A percentile compares a stretch with the other conserved stretches of the same genome.
Conservation (phyloP, 2,113 vertebrate species). For the Sturnus vulgaris region DNA sequence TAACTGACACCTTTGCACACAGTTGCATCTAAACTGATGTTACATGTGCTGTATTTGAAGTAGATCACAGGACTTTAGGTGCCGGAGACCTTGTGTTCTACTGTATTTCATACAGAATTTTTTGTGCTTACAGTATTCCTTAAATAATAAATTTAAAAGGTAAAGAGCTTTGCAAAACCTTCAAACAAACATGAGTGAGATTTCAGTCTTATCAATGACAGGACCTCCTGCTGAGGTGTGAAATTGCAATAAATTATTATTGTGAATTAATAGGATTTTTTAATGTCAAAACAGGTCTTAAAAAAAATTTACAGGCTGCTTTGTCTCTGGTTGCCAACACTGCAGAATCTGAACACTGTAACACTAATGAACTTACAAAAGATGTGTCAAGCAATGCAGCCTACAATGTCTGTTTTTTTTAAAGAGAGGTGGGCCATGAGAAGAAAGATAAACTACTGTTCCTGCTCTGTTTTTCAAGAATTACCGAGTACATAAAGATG, state of each 20-base stretch:
- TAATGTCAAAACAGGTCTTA: neutral
- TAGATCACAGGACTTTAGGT: neutral
- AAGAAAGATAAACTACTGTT: neutral
- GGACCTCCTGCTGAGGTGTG: neutral
- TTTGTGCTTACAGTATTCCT: neutral
- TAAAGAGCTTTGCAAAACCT: neutral
- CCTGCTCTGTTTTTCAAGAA: neutral
- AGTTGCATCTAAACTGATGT: neutral
- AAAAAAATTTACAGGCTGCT: neutral
- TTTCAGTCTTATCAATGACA: neutral
- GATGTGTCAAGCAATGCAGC: neutral
- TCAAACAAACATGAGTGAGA: neutral
- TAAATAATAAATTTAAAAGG: neutral
- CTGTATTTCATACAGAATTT: neutral
- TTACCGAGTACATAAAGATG: neutral
- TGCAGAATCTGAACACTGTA: neutral
- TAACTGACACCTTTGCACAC: neutral
- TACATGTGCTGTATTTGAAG: neutral
- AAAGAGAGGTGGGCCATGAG: neutral
- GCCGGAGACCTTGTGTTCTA: neutral
- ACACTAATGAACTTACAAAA: neutral
- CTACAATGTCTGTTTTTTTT: neutral
- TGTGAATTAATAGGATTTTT: neutral
- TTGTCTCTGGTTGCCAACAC: neutral
- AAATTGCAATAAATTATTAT: neutral